Base-by-base conservation (phyloP, 2,113 vertebrate species). In the Chroicocephalus ridibundus region DNA sequence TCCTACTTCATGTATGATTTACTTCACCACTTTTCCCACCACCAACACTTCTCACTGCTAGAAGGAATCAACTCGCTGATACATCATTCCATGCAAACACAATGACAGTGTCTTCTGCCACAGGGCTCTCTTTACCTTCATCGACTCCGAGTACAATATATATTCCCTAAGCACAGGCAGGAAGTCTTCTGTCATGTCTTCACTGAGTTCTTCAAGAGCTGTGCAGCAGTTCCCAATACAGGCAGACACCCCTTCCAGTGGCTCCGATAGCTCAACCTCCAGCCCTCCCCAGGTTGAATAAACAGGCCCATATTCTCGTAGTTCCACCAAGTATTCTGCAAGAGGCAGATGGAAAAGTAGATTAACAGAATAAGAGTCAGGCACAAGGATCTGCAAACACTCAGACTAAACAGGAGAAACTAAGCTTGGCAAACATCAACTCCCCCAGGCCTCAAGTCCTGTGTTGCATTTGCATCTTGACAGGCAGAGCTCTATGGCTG, bases 141-240 rank as follows among this genome's bases (percentile, higher is more conserved):
- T 99, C 18, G 99, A 99, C 75, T 99, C 99, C 0, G 99, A 98
- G 94, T 99, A 99, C 65, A 99, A 97, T 54, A 99, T 97, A 57
- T 99, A 99, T 92, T 99, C 99, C 94, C 99, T 98, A 68, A 99
- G 98, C 7, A 99, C 99, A 13, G 99, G 99, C 64, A 99, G 98
- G 75, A 99, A 98, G 89, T 99, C 99, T 88, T 99, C 99, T 10
- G 98, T 99, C 99, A 99, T 99, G 93, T 98, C 99, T 61, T 99
- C 99, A 1, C 98, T 99, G 76, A 99, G 98, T 54, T 99, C 99
- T 74, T 99, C 99, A 96, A 99, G 97, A 22, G 98, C 98, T 1
- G 98, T 95, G 26, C 98, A 99, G 96, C 99, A 99, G 65, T 98
- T 99, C 3, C 98, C 98, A 40, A 99, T 94, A 20, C 99, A 99